phyloP scores from a whole-genome alignment of 2,888 invertebrate species.

The Orchestes rusci region DNA sequence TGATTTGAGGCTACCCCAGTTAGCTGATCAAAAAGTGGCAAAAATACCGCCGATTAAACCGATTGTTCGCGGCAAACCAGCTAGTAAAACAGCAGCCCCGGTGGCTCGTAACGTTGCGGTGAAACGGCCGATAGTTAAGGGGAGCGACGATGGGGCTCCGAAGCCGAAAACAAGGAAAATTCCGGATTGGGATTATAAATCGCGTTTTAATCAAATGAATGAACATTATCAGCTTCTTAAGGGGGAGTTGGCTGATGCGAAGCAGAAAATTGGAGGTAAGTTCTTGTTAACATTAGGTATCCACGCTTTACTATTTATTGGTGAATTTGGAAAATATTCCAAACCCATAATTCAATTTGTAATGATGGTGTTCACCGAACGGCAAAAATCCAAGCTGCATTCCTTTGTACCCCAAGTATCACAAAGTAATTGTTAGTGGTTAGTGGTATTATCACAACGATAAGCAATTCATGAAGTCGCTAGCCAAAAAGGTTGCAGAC shows the following conservation, averaged over 20 bases:
- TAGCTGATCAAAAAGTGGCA: no score
- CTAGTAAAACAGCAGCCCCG: background rate
- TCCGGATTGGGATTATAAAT: conserved; percentile 43
- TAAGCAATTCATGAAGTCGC: no score
- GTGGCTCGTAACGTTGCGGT: background rate
- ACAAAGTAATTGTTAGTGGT: no score
- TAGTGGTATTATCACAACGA: no score
- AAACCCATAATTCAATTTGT: no score
- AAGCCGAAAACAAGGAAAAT: conserved; percentile 29
- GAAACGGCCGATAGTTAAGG: conserved; percentile 7
- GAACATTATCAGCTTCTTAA: conserved; percentile 54
- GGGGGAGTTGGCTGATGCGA: conserved; percentile 47
- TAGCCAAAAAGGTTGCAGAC: no score
- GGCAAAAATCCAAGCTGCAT: no score
- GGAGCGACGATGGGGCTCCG: conserved; percentile 19
- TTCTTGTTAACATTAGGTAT: conserved; percentile 1
- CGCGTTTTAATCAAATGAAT: conserved; percentile 53
- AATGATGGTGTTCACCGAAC: no score
- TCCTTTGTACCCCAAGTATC: no score
- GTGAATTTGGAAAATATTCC: no score
- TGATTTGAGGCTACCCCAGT: no score
- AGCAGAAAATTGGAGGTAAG: conserved; percentile 38
- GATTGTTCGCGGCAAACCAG: background rate
- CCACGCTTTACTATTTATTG: no score
- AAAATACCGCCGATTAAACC: background rate